These are phyloP conservation scores for Leucosticte australis DNA, from an alignment of 2,113 vertebrate genomes.

Conservation along the genomic window DNA sequence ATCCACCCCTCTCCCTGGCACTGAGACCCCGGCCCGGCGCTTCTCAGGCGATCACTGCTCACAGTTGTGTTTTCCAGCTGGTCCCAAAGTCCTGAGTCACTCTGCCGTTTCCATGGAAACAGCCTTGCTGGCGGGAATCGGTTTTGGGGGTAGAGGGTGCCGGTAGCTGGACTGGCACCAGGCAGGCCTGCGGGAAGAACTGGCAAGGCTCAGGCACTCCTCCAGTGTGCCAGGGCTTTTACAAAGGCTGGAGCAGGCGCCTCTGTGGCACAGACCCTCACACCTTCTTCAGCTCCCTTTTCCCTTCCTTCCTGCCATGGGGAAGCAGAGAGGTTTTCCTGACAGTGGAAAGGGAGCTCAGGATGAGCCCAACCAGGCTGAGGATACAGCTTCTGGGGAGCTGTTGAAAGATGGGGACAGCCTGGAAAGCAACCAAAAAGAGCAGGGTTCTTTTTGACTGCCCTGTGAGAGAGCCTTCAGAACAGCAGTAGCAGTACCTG, in stretches of 20 bases:
- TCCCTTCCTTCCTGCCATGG: neutral
- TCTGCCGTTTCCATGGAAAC: slow-evolving; percentile 82
- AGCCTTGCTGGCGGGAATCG: slow-evolving; percentile 71
- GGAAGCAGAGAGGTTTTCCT: neutral
- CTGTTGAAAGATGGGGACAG: neutral
- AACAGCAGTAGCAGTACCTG: neutral
- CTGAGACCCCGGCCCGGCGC: neutral
- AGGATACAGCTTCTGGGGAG: neutral
- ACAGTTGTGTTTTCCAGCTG: slow-evolving; percentile 74
- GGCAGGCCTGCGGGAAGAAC: neutral
- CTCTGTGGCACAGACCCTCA: neutral
- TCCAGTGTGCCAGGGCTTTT: neutral
- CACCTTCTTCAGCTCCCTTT: neutral
- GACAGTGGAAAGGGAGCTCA: neutral
- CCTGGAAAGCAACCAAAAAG: neutral
- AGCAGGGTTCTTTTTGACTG: neutral
- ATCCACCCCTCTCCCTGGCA: neutral
- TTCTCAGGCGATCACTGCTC: slow-evolving; percentile 53
- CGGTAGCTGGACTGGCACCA: slow-evolving; percentile 18
- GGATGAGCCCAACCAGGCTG: neutral
- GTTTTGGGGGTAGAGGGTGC: slow-evolving; percentile 58
- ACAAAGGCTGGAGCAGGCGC: neutral
- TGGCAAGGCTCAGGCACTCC: rapidly evolving
- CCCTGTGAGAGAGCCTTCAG: neutral
- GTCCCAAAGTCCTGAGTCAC: slow-evolving; percentile 83